Evolutionary conservation across 2,888 invertebrate genomes (phyloP).

Genomic region (Eudasyphora cyanicolor): DNA sequence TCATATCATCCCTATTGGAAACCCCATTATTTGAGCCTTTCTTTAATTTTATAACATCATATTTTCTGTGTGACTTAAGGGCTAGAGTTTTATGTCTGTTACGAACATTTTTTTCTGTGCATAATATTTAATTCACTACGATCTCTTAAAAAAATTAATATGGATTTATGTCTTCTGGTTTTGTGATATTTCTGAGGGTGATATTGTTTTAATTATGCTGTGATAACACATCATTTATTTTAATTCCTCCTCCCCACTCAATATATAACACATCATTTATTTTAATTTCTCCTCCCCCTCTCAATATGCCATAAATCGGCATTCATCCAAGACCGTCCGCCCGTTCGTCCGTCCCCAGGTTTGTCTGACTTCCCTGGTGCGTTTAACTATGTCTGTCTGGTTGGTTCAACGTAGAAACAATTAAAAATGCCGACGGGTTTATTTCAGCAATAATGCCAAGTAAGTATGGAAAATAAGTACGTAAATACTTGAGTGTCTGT

Average conservation of each 20-base stretch:
- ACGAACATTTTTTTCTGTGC: no score
- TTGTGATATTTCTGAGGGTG: conserved; percentile 42
- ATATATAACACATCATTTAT: conserved; percentile 53
- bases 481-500: background rate
- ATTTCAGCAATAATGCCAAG: conserved; percentile 1
- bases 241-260: conserved; percentile 9
- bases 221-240: conserved; percentile 52
- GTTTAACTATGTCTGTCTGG: background rate
- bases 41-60: no score
- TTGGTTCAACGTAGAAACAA: no score
- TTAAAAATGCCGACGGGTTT: conserved; percentile 54
- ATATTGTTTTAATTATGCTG: conserved; percentile 53
- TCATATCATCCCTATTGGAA: no score
- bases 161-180: no score
- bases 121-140: no score
- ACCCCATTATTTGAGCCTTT: no score
- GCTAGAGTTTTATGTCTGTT: no score
- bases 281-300: conserved; percentile 14
- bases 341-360: background rate
- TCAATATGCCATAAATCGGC: conserved; percentile 3
- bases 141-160: no score
- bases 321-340: background rate
- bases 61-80: no score
- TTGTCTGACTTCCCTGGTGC: no score
- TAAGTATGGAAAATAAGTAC: no score